Base-by-base conservation (phyloP, 2,113 vertebrate species). In the Rhinolophus sinicus region DNA sequence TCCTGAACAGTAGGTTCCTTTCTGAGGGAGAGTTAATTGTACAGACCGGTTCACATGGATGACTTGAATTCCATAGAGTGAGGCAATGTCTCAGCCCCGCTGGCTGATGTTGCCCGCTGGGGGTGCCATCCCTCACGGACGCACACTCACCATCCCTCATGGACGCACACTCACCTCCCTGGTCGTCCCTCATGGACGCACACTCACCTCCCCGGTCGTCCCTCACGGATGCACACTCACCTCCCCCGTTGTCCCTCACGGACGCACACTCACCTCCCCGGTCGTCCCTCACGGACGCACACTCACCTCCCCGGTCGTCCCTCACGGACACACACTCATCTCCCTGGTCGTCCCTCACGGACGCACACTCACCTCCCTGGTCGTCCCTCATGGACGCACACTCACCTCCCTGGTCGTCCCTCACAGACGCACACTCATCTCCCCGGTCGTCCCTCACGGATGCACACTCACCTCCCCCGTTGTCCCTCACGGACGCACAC, bases 281-380 rank as follows among this genome's bases (percentile, higher is more conserved):
- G 47, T 47, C 11, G 11, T 47, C 47, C 47, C 47, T 10, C 47
- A 47, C 8, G 8, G 47, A 47, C 7, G 8, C 47, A 8, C 47
- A 47, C 47, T 47, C 47, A 47, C 47, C 40, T 40, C 40, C 40
- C 40, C 40, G 3, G 40, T 40, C 11, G 47, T 15, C 16, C 60
- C 1, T 47, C 18, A 4, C 38, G 0, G 2, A 9, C 2, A 6
- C 8, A 15, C 28, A 24, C 2, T 12, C 11, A 6, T 16, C 24
- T 73, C 15, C 21, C 21, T 3, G 0, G 24, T 12, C 40, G 6
- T 40, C 47, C 47, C 47, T 47, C 47, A 47, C 8, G 47, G 47
- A 47, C 47, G 8, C 47, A 47, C 47, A 47, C 47, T 47, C 47
- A 47, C 47, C 47, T 47, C 47, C 47, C 47, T 7, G 7, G 47